Evolutionary conservation across 2,113 vertebrate species (phyloP), one percentile per base, ranked within the genome.

Genomic region (Tilapia sparmanii): DNA sequence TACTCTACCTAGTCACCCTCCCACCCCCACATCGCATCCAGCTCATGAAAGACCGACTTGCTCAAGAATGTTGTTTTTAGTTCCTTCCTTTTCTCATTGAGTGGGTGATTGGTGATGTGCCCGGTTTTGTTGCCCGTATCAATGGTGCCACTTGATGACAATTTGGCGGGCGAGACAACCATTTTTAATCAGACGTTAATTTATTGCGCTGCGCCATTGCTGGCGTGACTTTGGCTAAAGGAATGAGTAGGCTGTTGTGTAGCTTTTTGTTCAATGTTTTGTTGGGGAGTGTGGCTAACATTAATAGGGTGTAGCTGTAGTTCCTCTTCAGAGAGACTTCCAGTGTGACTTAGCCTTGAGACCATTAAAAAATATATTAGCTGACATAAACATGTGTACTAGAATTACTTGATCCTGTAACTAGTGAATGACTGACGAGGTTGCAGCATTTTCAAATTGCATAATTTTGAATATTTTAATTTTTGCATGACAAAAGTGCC

Each of bases 161-260:
- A 95, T 95, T 94, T 93, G 92, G 93, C 89, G 91, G 86, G 92
- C 35, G 89, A 93, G 93, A 93, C 90, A 57, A 87, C 92, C 94
- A 95, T 95, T 96, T 95, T 95, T 95, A 95, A 95, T 94, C 91
- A 85, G 94, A 94, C 94, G 88, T 94, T 95, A 93, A 95, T 95
- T 96, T 94, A 96, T 95, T 91, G 91, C 54, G 52, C 89, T 87
- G 90, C 90, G 93, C 79, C 87, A 86, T 91, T 68, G 81, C 92
- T 86, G 92, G 85, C 82, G 87, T 93, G 92, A 94, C 94, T 95
- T 90, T 90, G 80, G 89, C 89, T 90, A 93, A 94, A 94, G 89
- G 92, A 94, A 87, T 84, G 93, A 94, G 91, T 86, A 79, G 95
- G 92, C 90, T 94, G 93, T 93, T 93, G 90, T 95, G 92, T 94